Base-by-base conservation (phyloP, 2,888 invertebrate genomes). In the Rhaphigaster nebulosa region DNA sequence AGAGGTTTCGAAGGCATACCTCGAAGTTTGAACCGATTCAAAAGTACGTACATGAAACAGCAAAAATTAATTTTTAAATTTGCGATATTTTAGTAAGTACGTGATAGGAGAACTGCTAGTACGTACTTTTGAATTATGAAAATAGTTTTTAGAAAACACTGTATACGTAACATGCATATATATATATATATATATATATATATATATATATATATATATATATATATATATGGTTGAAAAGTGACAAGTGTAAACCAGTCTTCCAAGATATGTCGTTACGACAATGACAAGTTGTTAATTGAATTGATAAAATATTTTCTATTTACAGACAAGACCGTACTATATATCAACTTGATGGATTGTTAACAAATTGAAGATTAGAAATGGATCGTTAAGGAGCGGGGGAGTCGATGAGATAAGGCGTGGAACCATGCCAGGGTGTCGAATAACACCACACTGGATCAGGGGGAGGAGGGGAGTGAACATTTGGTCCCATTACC, bases 341-440 rank as follows among this genome's bases (percentile, higher is more conserved):
- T 3, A 76, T 76, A 38, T 76, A 38, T 76, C 34, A 76, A 76
- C 0, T 76, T 54, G 56, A 26, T 34, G 34, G 50, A 34, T 87
- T 2, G 4, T 87, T 52, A 38, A 54, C 18, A 56, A 50, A 54
- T 29, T 56, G 20, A 12, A n/a, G 54, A 87, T 87, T 87, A 54
- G 29, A 52, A 54, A 54, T 23, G 54, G 52, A 29, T 87, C 34
- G 20, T 87, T 34, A 23, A 34, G 23, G 87, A 54, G 87, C n/a
- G 38, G 26, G 80, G 38, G 80, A 38, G 1, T 20, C 38, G 26
- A 29, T n/a, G 45, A 50, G 50, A 87, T 38, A 56, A 87, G 12
- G 20, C n/a, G 52, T 87, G 87, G 87, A 87, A 18, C n/a, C 4
- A 4, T 87, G 87, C 87, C 87, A 87, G 38, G 87, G 87, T 87